Evolutionary conservation across 1,140 invertebrate genomes (phyloP).

Genomic region (Metaphire vulgaris): DNA sequence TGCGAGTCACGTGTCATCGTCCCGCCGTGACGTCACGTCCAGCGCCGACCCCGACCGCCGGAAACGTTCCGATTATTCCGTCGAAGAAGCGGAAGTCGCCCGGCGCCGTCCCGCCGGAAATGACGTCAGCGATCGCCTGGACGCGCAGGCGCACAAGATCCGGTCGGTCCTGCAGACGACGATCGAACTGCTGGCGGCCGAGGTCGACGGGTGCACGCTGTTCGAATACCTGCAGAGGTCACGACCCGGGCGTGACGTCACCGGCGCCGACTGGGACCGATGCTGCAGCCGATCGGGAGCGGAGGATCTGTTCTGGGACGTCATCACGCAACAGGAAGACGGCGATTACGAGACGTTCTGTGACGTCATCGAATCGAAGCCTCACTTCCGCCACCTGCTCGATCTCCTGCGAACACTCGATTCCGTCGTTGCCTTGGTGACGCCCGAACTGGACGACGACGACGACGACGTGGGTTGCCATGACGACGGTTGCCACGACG

Average conservation of each 20-base stretch:
- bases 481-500: background rate
- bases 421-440: background rate
- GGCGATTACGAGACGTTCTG: background rate
- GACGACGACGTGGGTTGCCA: background rate
- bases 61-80: no score
- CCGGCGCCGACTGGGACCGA: background rate
- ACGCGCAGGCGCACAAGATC: background rate
- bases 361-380: background rate
- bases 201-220: background rate
- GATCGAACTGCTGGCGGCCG: background rate
- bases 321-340: background rate
- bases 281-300: background rate
- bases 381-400: background rate
- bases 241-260: background rate
- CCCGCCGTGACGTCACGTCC: no score
- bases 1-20: no score
- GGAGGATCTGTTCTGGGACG: background rate
- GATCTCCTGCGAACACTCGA: background rate
- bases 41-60: no score
- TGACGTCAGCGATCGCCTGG: background rate
- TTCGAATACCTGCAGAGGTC: background rate
- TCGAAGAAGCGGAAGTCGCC: no score
- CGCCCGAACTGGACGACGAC: background rate
- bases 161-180: background rate
- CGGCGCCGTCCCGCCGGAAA: no score